Conservation (phyloP, 1,140 invertebrate genomes). For the Papilio dardanus region DNA sequence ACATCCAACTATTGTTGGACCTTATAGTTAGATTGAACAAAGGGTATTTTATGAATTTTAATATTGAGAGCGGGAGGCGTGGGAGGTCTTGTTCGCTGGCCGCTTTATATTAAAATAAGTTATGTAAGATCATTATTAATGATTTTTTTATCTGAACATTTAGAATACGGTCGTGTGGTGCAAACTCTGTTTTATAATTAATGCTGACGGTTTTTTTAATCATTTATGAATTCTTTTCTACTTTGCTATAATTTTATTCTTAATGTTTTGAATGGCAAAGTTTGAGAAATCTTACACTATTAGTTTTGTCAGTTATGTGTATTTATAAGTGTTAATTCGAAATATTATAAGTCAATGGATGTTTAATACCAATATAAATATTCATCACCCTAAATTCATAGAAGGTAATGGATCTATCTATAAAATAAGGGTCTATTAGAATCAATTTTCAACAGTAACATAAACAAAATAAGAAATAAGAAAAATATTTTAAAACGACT, state of each 20-base stretch:
- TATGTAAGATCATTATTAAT: conserved; percentile 64
- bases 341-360: not conserved
- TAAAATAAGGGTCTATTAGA: not conserved
- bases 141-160: conserved; percentile 58
- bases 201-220: conserved; percentile 37
- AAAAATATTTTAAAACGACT: conserved; percentile 46
- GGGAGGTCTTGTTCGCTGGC: conserved; percentile 50
- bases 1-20: conserved; percentile 57
- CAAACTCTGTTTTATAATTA: conserved; percentile 46
- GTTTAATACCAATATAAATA: not conserved
- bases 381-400: not conserved
- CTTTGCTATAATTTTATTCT: conserved; percentile 37
- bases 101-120: conserved; percentile 57
- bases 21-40: conserved; percentile 51
- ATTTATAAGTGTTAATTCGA: conserved; percentile 27
- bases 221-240: conserved; percentile 40
- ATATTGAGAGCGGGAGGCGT: conserved; percentile 37
- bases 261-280: conserved; percentile 17
- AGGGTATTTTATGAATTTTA: conserved; percentile 47
- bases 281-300: conserved; percentile 23
- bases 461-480: conserved; percentile 21
- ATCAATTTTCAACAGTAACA: not conserved
- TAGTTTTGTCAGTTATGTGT: conserved; percentile 21
- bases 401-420: not conserved
- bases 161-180: conserved; percentile 58